phyloP scores from a whole-genome alignment of 2,888 invertebrate genomes.

The Ophioninae sp. region DNA sequence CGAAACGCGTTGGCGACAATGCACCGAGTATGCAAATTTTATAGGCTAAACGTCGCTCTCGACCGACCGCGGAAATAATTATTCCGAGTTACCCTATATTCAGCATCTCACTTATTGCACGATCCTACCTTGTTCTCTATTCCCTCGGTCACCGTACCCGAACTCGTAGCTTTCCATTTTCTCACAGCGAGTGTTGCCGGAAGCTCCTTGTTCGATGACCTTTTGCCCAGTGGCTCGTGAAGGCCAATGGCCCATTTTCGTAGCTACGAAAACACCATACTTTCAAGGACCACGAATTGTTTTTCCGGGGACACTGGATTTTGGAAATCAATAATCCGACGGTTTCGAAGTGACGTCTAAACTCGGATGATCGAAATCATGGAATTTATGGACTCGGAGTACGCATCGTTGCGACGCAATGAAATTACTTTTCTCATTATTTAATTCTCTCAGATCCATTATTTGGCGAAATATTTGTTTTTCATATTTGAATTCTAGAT shows the following conservation, averaged over 20 bases:
- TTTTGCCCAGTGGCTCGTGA: neutral
- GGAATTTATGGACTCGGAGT: no score
- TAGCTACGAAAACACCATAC: neutral
- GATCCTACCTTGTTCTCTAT: slow-evolving; percentile 31
- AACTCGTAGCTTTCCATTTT: slow-evolving; percentile 35
- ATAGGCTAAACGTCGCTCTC: slow-evolving; percentile 42
- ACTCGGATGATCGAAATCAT: no score
- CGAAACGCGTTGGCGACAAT: slow-evolving; percentile 22
- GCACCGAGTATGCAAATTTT: slow-evolving; percentile 45
- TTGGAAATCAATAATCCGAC: no score
- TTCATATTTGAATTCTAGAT: no score
- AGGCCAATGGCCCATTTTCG: neutral
- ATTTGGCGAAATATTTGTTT: no score
- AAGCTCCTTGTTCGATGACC: slow-evolving; percentile 8
- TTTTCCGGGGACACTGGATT: no score
- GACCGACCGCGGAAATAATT: slow-evolving; percentile 46
- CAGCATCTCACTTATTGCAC: slow-evolving; percentile 41
- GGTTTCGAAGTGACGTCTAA: no score
- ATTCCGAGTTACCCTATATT: slow-evolving; percentile 46
- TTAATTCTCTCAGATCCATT: no score
- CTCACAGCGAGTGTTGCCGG: neutral
- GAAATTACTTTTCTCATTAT: no score
- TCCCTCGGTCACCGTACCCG: slow-evolving; percentile 28
- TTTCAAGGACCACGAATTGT: neutral
- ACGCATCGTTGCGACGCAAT: no score